These are phyloP conservation scores for Empidonax alnorum DNA, from an alignment of 2,113 vertebrate genomes.

Conservation along the genomic window DNA sequence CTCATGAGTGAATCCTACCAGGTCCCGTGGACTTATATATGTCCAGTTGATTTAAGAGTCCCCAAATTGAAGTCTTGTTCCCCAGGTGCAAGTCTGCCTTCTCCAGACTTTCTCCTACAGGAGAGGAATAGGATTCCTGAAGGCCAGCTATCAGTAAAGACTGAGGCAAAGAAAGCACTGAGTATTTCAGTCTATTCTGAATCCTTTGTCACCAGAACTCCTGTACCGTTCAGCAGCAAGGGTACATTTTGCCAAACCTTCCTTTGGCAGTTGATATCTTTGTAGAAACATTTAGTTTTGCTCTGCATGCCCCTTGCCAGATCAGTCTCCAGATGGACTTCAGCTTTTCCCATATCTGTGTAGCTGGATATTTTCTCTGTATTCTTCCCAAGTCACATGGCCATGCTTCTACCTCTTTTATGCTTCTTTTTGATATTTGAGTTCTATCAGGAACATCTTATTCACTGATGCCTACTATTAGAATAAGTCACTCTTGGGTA, in stretches of 20 bases:
- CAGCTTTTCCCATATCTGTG: not conserved
- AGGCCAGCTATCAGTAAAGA: not conserved
- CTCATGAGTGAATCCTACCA: not conserved
- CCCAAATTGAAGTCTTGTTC: fast-evolving
- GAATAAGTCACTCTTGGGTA: not conserved
- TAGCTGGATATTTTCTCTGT: not conserved
- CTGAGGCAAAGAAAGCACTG: not conserved
- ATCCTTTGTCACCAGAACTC: not conserved
- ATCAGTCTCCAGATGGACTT: not conserved
- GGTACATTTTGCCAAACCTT: not conserved
- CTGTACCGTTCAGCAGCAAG: not conserved
- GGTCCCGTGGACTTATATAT: fast-evolving
- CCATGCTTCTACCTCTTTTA: not conserved
- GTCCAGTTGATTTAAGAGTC: not conserved
- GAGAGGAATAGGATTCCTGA: not conserved
- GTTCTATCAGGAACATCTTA: not conserved
- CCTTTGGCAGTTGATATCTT: not conserved
- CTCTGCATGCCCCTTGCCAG: fast-evolving
- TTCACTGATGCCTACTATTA: not conserved
- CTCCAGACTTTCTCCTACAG: not conserved
- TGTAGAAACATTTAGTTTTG: not conserved
- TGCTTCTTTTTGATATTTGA: not conserved
- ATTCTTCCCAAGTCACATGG: not conserved
- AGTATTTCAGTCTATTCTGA: not conserved
- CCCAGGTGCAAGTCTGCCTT: not conserved